Evolutionary conservation across 1,140 invertebrate genomes (phyloP), one percentile per base, ranked within the genome.

Genomic region (Dinothrombium tinctorium): DNA sequence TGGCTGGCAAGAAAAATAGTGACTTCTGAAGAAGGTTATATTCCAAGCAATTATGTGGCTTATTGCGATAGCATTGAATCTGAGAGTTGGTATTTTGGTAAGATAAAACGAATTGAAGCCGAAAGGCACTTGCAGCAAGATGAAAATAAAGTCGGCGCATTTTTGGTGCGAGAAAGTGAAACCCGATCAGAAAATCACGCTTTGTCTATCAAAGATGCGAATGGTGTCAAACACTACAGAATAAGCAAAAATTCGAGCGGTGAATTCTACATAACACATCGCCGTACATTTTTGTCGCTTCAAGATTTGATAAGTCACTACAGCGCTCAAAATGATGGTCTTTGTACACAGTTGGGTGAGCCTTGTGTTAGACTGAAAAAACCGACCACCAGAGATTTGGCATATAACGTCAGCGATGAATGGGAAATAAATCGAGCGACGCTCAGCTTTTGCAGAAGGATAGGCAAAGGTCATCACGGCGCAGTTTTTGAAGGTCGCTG

Each of bases 31-130:
- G 83, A 92, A 63, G 92, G 92, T 43, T 98, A 96, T 65, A 96
- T 99, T 61, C 92, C 92, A 51, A 94, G 86, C 39, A 98, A 98
- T 64, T 98, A 96, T 72, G 89, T 99, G 46, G 92, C 92, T 47
- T 87, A 14, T 9, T n/a, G 89, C 53, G 90, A 95, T 64, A 94
- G 86, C 47, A 90, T 98, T 54, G 90, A 98, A 68, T 89, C 92
- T 49, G 89, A 98, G 9, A 29, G 14, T n/a, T 29, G 92, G 90
- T 98, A 87, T 64, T 92, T 94, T 60, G 83, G 86, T 44, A 80
- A 86, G 56, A 83, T 96, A 29, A 80, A 83, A 29, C 69, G 92
- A 47, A 86, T 89, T 58, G 86, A 92, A 59, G 86, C 90, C 2
- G 90, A 95, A 54, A 89, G 92, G 56, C 64, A 92, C 15, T 68